Percentiles rank a stretch among this genome's conserved stretches.
Evolutionary conservation across 2,888 invertebrate genomes (phyloP).

Genomic region (Lochmaea capreae): DNA sequence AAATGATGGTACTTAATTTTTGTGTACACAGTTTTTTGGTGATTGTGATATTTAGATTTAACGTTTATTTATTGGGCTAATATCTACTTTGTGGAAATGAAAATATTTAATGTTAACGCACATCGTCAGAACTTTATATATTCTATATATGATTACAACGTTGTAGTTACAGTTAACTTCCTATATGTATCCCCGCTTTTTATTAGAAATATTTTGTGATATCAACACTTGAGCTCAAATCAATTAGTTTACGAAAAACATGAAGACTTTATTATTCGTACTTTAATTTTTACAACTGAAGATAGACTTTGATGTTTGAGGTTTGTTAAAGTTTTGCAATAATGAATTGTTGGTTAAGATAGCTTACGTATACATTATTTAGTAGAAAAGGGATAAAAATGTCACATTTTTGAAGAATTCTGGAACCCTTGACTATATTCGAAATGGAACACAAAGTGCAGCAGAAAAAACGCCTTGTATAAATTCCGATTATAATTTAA

Average conservation of each 20-base stretch:
- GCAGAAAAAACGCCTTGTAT: too few species aligned
- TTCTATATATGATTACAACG: conserved; percentile 20
- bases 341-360: neutral
- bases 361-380: too few species aligned
- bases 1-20: conserved; percentile 3
- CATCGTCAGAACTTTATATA: conserved; percentile 3
- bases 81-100: conserved; percentile 5
- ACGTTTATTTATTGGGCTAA: neutral
- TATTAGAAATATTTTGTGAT: neutral
- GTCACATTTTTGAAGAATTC: too few species aligned
- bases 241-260: neutral
- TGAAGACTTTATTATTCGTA: neutral
- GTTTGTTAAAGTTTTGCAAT: neutral
- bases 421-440: too few species aligned
- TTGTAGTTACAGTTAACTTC: conserved; percentile 13
- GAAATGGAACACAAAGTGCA: too few species aligned
- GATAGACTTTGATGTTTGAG: too few species aligned
- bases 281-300: neutral
- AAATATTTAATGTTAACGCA: conserved; percentile 11
- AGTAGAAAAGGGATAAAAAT: too few species aligned
- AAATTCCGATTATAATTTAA: too few species aligned
- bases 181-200: neutral
- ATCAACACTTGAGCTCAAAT: conserved; percentile 7
- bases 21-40: neutral
- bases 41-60: conserved; percentile 3